A percentile compares a stretch with the other conserved stretches of the same genome.
Conservation (phyloP, 2,113 vertebrate genomes). For the Plectropomus leopardus region DNA sequence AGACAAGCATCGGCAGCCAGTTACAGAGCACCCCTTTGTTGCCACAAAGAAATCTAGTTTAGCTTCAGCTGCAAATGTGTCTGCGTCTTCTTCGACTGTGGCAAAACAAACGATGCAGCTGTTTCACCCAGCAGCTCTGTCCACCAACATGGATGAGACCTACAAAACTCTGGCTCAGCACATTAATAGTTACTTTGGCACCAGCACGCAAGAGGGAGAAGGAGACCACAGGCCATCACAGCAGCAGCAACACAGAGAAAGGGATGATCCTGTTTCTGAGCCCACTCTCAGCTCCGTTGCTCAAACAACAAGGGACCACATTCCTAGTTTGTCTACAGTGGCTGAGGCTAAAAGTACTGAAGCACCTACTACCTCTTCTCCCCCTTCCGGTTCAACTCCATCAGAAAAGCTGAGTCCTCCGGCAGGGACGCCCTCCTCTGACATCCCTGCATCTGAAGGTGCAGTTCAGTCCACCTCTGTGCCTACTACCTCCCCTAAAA, state of each 20-base stretch:
- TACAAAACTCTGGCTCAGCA: constrained; percentile 90
- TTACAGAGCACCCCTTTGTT: constrained; percentile 60
- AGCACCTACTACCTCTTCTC: constrained; percentile 19
- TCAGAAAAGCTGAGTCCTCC: constrained; percentile 27
- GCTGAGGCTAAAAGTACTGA: constrained; percentile 59
- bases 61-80: background rate
- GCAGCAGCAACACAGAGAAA: constrained; percentile 53
- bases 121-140: constrained; percentile 87
- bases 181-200: constrained; percentile 92
- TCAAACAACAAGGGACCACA: constrained; percentile 21
- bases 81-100: constrained; percentile 46
- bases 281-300: background rate
- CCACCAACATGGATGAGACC: constrained; percentile 93
- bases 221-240: constrained; percentile 26
- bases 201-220: constrained; percentile 73
- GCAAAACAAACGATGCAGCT: constrained; percentile 82
- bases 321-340: constrained; percentile 64
- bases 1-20: background rate
- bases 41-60: constrained; percentile 60
- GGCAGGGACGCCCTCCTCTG: constrained; percentile 1
- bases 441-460: constrained; percentile 17
- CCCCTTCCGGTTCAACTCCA: background rate
- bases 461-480: constrained; percentile 19
- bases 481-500: constrained; percentile 85
- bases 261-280: background rate